Conservation (phyloP, 2,888 invertebrate genomes). For the Nemotelus pantherinus region DNA sequence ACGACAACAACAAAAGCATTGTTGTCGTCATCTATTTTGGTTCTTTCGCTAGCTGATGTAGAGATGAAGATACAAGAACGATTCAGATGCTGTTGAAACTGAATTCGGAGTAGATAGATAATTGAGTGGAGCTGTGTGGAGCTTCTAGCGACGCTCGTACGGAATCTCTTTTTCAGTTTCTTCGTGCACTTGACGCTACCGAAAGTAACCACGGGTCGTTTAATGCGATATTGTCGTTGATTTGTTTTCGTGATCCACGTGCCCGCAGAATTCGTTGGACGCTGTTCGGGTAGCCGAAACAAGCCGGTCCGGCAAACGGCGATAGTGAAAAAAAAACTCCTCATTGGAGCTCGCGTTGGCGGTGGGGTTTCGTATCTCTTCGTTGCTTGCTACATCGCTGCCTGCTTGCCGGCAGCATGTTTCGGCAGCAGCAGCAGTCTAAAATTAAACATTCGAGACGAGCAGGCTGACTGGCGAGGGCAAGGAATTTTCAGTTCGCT, state of each 20-base stretch:
- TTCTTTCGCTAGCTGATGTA: not conserved
- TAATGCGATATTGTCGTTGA: not conserved
- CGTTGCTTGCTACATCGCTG: not conserved
- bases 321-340: not conserved
- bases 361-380: not conserved
- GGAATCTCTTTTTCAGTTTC: not conserved
- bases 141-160: not conserved
- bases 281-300: no score
- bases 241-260: conserved; percentile 20
- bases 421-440: conserved; percentile 23
- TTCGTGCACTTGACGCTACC: no score
- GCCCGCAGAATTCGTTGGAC: not conserved
- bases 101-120: not conserved
- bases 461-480: conserved; percentile 40
- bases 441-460: conserved; percentile 45
- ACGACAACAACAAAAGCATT: not conserved
- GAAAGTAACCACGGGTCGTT: no score
- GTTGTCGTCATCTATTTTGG: conserved; percentile 11
- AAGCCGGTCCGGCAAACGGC: not conserved
- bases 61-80: no score
- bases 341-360: not conserved
- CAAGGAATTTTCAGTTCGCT: conserved; percentile 33
- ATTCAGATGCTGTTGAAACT: no score
- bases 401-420: conserved; percentile 17
- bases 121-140: not conserved